Evolutionary conservation across 1,140 invertebrate species (phyloP).

Genomic region (Papilio glaucus): DNA sequence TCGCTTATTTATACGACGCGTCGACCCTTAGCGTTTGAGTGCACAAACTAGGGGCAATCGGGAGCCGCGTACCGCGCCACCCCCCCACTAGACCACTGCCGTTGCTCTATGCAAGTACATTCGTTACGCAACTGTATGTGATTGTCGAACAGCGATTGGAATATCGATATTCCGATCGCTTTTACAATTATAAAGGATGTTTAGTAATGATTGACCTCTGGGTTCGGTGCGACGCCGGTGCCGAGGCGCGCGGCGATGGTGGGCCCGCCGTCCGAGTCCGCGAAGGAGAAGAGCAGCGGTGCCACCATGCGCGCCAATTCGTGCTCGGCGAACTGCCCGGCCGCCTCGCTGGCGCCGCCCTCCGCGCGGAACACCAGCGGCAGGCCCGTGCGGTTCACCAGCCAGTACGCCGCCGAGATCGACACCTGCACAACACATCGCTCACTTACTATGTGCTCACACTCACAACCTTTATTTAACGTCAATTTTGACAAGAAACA

Average conservation of each 20-base stretch:
- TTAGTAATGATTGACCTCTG: slow-evolving; percentile 76
- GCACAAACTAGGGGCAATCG: too few relatives aligned
- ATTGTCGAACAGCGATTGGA: too few relatives aligned
- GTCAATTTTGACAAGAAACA: too few relatives aligned
- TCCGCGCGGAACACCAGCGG: slow-evolving; percentile 97
- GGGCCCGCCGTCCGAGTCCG: slow-evolving; percentile 91
- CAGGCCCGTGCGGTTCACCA: slow-evolving; percentile 97
- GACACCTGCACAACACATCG: slow-evolving; percentile 85
- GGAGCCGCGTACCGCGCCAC: too few relatives aligned
- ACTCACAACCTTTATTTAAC: slow-evolving; percentile 3
- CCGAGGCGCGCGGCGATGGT: slow-evolving; percentile 89
- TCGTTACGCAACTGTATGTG: too few relatives aligned
- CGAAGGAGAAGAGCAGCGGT: slow-evolving; percentile 97
- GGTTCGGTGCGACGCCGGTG: slow-evolving; percentile 85
- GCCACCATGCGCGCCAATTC: slow-evolving; percentile 95
- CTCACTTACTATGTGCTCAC: slow-evolving; percentile 85
- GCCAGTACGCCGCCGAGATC: slow-evolving; percentile 95
- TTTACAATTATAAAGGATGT: not conserved
- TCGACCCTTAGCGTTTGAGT: too few relatives aligned
- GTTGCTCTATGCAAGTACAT: too few relatives aligned
- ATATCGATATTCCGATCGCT: not conserved
- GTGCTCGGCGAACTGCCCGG: slow-evolving; percentile 97
- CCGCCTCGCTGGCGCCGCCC: slow-evolving; percentile 89
- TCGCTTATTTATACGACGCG: too few relatives aligned
- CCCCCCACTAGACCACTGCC: too few relatives aligned